Percentiles rank a stretch among this genome's conserved stretches.
Conservation (phyloP, 1,140 invertebrate genomes). For the Coenobita brevimanus region DNA sequence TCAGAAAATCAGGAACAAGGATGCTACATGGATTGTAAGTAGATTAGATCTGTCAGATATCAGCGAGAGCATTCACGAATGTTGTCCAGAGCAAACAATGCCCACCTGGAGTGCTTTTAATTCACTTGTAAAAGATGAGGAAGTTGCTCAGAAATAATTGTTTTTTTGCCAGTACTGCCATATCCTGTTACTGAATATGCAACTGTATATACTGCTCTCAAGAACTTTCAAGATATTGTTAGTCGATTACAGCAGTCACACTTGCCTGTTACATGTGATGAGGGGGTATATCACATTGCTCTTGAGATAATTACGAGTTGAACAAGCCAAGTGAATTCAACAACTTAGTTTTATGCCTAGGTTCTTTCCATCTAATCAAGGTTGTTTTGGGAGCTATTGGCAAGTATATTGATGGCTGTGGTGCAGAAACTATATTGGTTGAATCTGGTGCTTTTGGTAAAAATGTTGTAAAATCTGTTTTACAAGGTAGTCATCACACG, state of each 20-base stretch:
- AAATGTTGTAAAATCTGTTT: constrained; percentile 31
- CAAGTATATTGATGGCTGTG: constrained; percentile 22
- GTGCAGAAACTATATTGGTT: not conserved
- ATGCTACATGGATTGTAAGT: too few species aligned
- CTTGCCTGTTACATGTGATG: constrained; percentile 19
- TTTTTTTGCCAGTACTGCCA: constrained; percentile 8
- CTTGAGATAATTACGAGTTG: constrained; percentile 14
- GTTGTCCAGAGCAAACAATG: constrained; percentile 7
- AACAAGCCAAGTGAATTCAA: constrained; percentile 13
- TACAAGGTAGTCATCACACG: constrained; percentile 16
- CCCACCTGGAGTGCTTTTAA: constrained; percentile 25
- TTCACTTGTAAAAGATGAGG: constrained; percentile 11
- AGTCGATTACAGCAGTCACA: not conserved
- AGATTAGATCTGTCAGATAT: too few species aligned
- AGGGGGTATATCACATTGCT: constrained; percentile 17
- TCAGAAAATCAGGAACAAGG: too few species aligned
- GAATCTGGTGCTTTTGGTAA: constrained; percentile 28
- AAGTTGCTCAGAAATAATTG: not conserved
- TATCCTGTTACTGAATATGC: constrained; percentile 29
- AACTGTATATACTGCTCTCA: constrained; percentile 24
- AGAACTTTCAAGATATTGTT: constrained; percentile 8
- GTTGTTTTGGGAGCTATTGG: constrained; percentile 7
- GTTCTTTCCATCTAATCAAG: constrained; percentile 18
- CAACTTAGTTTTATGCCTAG: constrained; percentile 6
- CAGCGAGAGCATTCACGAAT: too few species aligned